Base-by-base conservation (phyloP, 2,797 vertebrate species). In the Rhinichthys osculus region DNA sequence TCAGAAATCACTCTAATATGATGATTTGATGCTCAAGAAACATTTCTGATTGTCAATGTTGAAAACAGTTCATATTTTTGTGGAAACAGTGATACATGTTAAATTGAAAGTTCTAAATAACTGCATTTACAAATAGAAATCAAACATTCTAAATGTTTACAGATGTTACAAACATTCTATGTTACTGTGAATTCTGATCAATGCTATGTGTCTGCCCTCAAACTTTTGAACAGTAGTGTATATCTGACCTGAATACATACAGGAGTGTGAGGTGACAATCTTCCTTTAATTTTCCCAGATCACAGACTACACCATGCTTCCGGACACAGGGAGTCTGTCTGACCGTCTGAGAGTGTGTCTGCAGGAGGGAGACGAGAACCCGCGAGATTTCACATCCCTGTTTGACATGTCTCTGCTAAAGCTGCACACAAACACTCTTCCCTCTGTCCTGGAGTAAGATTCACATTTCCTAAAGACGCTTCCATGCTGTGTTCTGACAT, bases 361-460 rank as follows among this genome's bases (percentile, higher is more conserved):
- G 87, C 98, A 99, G 87, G 98, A 98, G 64, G 96, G 97, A 0
- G 97, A 99, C 1, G 98, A 99, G 94, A 99, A 94, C 91, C 97
- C 97, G 0, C 92, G 95, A 40, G 97, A 99, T 92, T 98, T 99
- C 90, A 98, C 97, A n/a, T 97, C 97, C 47, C 96, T 98, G 5
- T 98, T 98, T 83, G 96, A 97, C 78, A 95, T 95, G 87, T 96
- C 97, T 59, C 91, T 97, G 86, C 97, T 96, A 85, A 96, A 96
- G 90, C 92, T 99, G 91, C 97, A 98, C 23, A 98, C 96, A 4
- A 94, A 96, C 85, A 95, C 96, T 33, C 95, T 99, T 81, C 96
- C 97, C 80, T 95, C 95, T 89, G 97, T 99, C 86, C 97, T 99
- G 91, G 96, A 97, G 98, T 99, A 87, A 94, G 95, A 92, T 17